Conservation (phyloP, 2,888 invertebrate species). For the Apodemia duryi region DNA sequence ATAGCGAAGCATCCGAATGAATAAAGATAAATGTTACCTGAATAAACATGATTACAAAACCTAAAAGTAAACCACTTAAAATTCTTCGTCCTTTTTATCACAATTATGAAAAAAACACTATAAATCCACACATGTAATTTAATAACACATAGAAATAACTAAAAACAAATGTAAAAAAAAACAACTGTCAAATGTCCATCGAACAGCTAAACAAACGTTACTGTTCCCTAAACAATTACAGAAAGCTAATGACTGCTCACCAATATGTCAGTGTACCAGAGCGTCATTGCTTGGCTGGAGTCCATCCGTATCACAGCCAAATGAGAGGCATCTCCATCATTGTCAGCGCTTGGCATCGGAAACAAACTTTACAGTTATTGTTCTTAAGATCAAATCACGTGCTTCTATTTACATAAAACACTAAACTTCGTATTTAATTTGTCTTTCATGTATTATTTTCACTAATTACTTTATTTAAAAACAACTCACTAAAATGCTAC, state of each 20-base stretch:
- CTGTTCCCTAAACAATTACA: conserved; percentile 8
- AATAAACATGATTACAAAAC: conserved; percentile 26
- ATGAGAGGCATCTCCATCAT: conserved; percentile 57
- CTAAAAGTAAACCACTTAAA: background rate
- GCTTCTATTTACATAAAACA: conserved; percentile 28
- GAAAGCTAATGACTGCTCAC: conserved; percentile 50
- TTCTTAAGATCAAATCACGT: conserved; percentile 36
- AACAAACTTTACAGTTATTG: conserved; percentile 50
- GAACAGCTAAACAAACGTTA: background rate
- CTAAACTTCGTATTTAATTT: conserved; percentile 12
- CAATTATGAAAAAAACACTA: background rate
- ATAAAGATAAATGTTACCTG: conserved; percentile 25
- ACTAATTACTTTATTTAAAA: background rate
- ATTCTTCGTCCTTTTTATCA: conserved; percentile 14
- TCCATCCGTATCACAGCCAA: conserved; percentile 66
- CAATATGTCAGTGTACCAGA: conserved; percentile 75
- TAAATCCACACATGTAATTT: background rate
- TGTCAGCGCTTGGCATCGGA: conserved; percentile 55
- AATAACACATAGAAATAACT: background rate
- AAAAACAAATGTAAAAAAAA: background rate
- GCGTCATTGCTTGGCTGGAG: conserved; percentile 71
- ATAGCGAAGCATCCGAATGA: background rate
- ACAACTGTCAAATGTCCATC: background rate
- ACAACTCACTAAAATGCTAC: conserved; percentile 6
- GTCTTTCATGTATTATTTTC: background rate